Conservation (phyloP, 2,888 invertebrate species). For the Dorcus parallelipipedus region DNA sequence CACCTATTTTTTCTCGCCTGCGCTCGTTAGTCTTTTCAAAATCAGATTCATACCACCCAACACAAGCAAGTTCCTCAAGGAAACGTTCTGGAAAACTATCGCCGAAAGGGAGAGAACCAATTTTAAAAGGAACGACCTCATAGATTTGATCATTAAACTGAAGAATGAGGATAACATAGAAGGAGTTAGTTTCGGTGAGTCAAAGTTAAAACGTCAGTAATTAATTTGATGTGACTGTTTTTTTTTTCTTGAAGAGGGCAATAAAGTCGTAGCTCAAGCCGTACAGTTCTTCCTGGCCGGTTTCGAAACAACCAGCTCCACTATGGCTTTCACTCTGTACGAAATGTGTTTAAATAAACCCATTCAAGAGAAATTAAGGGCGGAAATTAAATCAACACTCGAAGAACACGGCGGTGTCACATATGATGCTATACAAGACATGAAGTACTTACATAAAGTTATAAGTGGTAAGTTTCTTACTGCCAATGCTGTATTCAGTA, state of each 20-base stretch:
- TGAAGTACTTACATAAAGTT: constrained; percentile 58
- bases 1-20: constrained; percentile 23
- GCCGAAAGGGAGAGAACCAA: constrained; percentile 15
- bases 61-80: constrained; percentile 8
- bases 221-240: constrained; percentile 19
- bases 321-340: constrained; percentile 51
- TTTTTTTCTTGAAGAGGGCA: constrained; percentile 47
- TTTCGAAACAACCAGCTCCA: constrained; percentile 48
- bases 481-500: background rate
- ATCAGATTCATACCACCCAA: constrained; percentile 12
- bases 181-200: constrained; percentile 31
- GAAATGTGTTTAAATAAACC: constrained; percentile 42
- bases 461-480: constrained; percentile 48
- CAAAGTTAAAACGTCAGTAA: constrained; percentile 7
- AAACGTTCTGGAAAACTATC: constrained; percentile 14
- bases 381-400: constrained; percentile 41
- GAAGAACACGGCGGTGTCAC: constrained; percentile 47
- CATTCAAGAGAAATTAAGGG: constrained; percentile 44
- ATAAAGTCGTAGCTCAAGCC: constrained; percentile 57
- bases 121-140: constrained; percentile 53
- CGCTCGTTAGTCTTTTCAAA: constrained; percentile 17
- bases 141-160: constrained; percentile 57
- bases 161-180: constrained; percentile 47
- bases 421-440: constrained; percentile 53
- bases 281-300: constrained; percentile 59